Evolutionary conservation across 2,888 invertebrate genomes (phyloP).

Genomic region (Drosophila ezoana): DNA sequence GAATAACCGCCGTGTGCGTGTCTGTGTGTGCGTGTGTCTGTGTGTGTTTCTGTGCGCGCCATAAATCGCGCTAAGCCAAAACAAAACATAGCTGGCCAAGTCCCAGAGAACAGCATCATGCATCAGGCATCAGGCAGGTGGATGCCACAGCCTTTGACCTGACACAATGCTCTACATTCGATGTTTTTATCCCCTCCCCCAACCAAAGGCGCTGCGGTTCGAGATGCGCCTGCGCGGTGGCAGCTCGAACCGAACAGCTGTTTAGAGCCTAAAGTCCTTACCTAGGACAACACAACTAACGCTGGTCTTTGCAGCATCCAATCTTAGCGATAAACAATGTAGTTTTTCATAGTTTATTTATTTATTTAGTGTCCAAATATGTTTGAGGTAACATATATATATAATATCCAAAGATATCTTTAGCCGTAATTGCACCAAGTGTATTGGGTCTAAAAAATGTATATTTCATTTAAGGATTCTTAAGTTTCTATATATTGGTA

Average conservation of each 20-base stretch:
- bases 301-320: constrained; percentile 23
- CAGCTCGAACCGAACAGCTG: constrained; percentile 60
- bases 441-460: no score
- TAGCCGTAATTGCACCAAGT: constrained; percentile 23
- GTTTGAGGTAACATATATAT: constrained; percentile 6
- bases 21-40: constrained; percentile 4
- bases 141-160: constrained; percentile 71
- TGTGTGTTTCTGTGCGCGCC: constrained; percentile 42
- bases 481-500: not conserved
- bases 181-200: constrained; percentile 61
- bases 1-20: constrained; percentile 15
- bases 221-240: constrained; percentile 54
- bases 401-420: constrained; percentile 34
- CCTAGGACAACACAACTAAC: constrained; percentile 67
- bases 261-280: constrained; percentile 52
- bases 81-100: constrained; percentile 64
- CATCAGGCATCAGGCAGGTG: constrained; percentile 57
- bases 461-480: not conserved
- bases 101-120: constrained; percentile 54
- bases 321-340: not conserved
- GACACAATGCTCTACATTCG: constrained; percentile 82
- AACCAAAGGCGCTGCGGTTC: constrained; percentile 18
- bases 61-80: constrained; percentile 79
- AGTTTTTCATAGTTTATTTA: constrained; percentile 11
- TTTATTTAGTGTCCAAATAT: not conserved